Conservation (phyloP, 2,797 vertebrate species). For the Loriculus beryllinus region DNA sequence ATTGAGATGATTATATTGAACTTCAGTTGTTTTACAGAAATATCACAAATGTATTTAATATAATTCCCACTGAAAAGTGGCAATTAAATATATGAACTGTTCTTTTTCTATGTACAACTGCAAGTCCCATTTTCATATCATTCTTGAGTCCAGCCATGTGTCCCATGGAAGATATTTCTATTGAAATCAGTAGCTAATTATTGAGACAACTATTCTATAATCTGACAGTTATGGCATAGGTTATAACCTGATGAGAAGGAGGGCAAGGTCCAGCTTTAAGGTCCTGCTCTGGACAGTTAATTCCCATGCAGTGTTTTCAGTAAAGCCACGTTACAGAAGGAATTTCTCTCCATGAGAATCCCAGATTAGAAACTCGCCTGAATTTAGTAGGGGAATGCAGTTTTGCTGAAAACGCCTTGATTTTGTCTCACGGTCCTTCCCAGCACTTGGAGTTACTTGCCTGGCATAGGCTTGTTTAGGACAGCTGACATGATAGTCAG, state of each 20-base stretch:
- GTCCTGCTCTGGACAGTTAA: not conserved
- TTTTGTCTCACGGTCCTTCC: not conserved
- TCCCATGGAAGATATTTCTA: not conserved
- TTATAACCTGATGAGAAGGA: not conserved
- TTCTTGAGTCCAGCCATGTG: not conserved
- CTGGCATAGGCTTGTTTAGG: not conserved
- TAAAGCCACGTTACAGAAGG: not conserved
- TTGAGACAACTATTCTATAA: not conserved
- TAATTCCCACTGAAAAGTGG: not conserved
- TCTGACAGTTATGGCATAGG: not conserved
- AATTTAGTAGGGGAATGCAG: not conserved
- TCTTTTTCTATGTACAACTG: not conserved
- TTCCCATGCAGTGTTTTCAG: not conserved
- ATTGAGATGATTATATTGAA: not conserved
- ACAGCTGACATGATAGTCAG: not conserved
- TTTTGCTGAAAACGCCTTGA: not conserved
- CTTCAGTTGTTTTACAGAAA: not conserved
- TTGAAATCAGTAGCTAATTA: not conserved
- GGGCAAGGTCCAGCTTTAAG: not conserved
- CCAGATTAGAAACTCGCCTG: rapidly evolving
- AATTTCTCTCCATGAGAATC: not conserved
- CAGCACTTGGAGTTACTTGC: not conserved
- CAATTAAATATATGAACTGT: not conserved
- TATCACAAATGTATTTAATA: not conserved
- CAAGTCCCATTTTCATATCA: not conserved